Conservation (phyloP, 1,140 invertebrate genomes). For the Parasteatoda tepidariorum region DNA sequence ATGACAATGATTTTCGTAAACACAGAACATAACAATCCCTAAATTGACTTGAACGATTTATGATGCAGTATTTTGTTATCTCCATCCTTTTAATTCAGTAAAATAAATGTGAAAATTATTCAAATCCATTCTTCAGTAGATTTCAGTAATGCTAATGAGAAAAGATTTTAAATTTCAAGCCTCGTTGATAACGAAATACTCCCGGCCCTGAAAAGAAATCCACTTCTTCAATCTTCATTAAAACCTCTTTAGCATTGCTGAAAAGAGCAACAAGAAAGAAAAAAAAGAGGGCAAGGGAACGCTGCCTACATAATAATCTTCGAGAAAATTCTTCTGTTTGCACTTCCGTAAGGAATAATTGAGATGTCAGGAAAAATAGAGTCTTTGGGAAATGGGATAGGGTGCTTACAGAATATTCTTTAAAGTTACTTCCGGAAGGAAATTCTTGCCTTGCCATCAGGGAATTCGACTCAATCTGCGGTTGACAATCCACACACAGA, state of each 20-base stretch:
- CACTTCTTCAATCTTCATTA: slow-evolving; percentile 24
- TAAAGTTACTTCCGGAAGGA: background rate
- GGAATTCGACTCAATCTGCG: background rate
- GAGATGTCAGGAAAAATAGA: background rate
- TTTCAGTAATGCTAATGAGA: background rate
- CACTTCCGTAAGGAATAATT: background rate
- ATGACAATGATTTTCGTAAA: too few species aligned
- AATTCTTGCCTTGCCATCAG: background rate
- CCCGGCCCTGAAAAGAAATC: background rate
- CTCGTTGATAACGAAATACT: background rate
- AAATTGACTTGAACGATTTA: too few species aligned
- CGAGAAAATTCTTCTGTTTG: background rate
- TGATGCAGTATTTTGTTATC: too few species aligned
- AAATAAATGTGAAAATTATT: background rate
- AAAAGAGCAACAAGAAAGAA: background rate
- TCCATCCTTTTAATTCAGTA: too few species aligned
- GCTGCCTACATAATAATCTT: background rate
- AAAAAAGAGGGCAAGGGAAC: background rate
- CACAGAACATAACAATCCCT: too few species aligned
- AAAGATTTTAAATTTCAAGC: background rate
- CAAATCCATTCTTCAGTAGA: background rate
- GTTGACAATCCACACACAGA: slow-evolving; percentile 44
- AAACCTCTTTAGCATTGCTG: background rate
- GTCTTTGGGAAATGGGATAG: background rate
- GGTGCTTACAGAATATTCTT: background rate